Conservation (phyloP, 2,113 vertebrate genomes). For the Eretmodus cyanostictus region DNA sequence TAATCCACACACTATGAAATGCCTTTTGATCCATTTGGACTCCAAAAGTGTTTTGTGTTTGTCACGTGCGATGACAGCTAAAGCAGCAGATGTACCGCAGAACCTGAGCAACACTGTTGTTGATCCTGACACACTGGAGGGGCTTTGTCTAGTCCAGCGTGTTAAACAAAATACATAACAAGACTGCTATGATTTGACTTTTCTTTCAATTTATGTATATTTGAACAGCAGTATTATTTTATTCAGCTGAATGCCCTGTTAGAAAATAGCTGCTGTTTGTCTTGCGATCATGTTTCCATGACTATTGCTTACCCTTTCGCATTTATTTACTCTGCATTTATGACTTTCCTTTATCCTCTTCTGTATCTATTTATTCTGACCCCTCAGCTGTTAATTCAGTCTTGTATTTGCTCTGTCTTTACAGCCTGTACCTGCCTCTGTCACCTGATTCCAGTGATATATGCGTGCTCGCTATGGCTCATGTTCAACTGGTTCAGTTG, state of each 20-base stretch:
- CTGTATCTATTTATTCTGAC: background rate
- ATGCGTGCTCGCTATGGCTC: background rate
- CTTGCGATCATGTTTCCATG: background rate
- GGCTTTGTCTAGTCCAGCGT: background rate
- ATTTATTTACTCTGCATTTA: background rate
- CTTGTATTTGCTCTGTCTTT: background rate
- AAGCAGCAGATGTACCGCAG: background rate
- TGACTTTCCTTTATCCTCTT: background rate
- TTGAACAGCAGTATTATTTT: constrained; percentile 28
- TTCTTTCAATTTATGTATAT: background rate
- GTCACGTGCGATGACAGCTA: background rate
- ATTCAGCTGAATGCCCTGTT: constrained; percentile 14
- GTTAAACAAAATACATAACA: background rate
- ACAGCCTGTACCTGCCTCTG: constrained; percentile 7
- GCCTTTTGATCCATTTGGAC: background rate
- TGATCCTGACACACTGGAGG: background rate
- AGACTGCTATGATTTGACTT: background rate
- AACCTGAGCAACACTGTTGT: background rate
- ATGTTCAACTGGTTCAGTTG: constrained; percentile 5
- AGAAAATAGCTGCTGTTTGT: background rate
- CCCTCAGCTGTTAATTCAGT: background rate
- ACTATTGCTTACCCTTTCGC: background rate
- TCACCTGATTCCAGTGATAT: constrained; percentile 24
- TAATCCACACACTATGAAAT: constrained; percentile 8
- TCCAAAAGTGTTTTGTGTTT: background rate